Conservation (phyloP, 2,888 invertebrate genomes). For the Ganaspis brasiliensis region DNA sequence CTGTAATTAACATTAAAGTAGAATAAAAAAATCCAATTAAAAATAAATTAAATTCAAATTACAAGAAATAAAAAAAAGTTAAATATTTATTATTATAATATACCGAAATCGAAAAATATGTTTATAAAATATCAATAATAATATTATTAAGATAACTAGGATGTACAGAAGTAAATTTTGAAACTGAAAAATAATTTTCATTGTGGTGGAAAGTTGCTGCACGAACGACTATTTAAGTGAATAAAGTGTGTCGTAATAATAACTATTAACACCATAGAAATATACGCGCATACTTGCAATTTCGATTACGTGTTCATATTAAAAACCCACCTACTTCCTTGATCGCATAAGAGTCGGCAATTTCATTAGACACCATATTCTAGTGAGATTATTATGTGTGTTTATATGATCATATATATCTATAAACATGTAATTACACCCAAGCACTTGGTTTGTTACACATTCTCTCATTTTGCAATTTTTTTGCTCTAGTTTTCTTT, state of each 20-base stretch:
- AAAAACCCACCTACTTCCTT: conserved; percentile 20
- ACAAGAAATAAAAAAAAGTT: not conserved
- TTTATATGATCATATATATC: conserved; percentile 20
- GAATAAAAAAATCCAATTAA: not conserved
- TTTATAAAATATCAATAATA: no score
- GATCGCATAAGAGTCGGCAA: conserved; percentile 27
- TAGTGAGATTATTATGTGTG: conserved; percentile 2
- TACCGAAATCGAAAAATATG: no score
- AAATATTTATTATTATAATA: not conserved
- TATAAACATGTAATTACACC: conserved; percentile 29
- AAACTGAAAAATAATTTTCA: not conserved
- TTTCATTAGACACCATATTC: conserved; percentile 34
- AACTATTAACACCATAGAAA: conserved; percentile 31
- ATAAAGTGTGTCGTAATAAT: conserved; percentile 20
- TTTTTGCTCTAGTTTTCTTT: not conserved
- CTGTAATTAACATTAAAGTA: no score
- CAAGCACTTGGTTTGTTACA: not conserved
- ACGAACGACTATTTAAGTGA: not conserved
- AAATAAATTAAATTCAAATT: not conserved
- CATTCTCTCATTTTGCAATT: not conserved
- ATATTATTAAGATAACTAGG: no score
- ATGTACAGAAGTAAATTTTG: not conserved
- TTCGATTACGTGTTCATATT: conserved; percentile 33
- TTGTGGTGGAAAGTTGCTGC: conserved; percentile 1
- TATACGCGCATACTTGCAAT: conserved; percentile 7